Evolutionary conservation across 2,113 vertebrate genomes (phyloP), one percentile per base, ranked within the genome.

Genomic region (Trinectes maculatus): DNA sequence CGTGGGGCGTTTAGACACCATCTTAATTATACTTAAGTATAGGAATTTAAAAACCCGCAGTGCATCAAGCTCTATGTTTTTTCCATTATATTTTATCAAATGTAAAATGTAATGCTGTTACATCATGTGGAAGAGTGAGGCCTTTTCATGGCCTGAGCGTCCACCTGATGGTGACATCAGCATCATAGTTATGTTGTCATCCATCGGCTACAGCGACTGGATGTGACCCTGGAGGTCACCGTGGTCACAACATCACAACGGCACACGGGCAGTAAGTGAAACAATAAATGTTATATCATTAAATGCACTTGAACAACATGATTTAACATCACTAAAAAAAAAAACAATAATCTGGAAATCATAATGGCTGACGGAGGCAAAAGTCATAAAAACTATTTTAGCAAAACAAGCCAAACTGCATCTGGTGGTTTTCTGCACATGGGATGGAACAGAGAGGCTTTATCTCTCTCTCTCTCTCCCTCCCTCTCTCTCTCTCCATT

Each of bases 131-230:
- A 79, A 60, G 51, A 2, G 21, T 0, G 2, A 26, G 22, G 43
- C 5, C 8, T 43, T 37, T 42, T 57, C 46, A 63, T 53, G 53
- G 28, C 26, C 29, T 3, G 10, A 22, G 60, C 8, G 2, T 31
- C 69, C 37, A 15, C 53, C 42, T 29, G 42, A 25, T 18, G 71
- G 43, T 61, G 82, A 75, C 87, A 83, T 80, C 84, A 80, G 69
- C 56, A 49, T 79, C 83, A 77, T 53, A 31, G 52, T 34, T 1
- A 29, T 83, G 83, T 11, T 44, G 71, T 83, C 78, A 77, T 85
- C 71, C 60, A 28, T 58, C 8, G 18, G 46, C 54, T 19, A 2
- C 42, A 31, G 19, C 29, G 49, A 8, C n/a, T 24, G 55, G 58
- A 59, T 44, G 51, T 8, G 44, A 60, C 22, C 0, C 4, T n/a